Percentiles rank a stretch among this genome's conserved stretches.
Evolutionary conservation across 2,113 vertebrate species (phyloP).

Genomic region (Pluvianellus socialis): DNA sequence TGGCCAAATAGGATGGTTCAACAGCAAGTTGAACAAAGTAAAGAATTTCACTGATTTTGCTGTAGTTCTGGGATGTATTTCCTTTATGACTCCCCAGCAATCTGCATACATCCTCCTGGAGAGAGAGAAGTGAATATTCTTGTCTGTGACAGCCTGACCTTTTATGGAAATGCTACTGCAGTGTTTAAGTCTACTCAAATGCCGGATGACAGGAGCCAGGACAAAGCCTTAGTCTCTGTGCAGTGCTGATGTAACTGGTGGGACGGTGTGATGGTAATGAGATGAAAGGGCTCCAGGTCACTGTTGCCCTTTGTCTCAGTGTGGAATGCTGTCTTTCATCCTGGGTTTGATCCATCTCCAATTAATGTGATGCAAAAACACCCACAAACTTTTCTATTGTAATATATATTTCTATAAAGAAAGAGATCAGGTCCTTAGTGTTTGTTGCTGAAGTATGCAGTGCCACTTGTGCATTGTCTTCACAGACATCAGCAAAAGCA

Average conservation of each 20-base stretch:
- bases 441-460: neutral
- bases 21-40: neutral
- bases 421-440: neutral
- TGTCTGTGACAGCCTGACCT: neutral
- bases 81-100: neutral
- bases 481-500: neutral
- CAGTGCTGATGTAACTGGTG: neutral
- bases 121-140: neutral
- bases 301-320: neutral
- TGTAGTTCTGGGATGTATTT: neutral
- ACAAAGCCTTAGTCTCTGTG: neutral
- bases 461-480: neutral
- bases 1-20: neutral
- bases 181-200: neutral
- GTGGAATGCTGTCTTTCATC: neutral
- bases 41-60: neutral
- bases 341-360: neutral
- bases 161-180: neutral
- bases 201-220: neutral
- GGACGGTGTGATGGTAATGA: neutral
- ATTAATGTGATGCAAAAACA: neutral
- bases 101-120: neutral
- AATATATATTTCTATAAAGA: neutral
- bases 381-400: neutral
- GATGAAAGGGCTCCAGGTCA: neutral